phyloP scores from a whole-genome alignment of 1,140 invertebrate genomes.

The Proctacanthus coquilletti region DNA sequence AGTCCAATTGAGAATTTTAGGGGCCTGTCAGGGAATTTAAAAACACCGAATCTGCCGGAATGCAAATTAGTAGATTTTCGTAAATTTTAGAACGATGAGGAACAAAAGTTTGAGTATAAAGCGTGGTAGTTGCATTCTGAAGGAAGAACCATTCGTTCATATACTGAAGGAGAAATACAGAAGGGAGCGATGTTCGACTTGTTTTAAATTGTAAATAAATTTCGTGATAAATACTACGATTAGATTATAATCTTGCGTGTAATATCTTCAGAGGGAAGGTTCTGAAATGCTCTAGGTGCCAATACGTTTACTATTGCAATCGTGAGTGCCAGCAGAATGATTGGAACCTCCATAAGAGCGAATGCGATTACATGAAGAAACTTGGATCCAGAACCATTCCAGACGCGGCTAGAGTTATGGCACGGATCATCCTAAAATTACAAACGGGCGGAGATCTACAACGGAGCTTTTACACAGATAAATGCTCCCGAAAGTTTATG shows the following conservation, averaged over 20 bases:
- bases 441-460: constrained; percentile 45
- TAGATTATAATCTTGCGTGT: no score
- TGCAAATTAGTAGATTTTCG: no score
- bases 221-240: not conserved
- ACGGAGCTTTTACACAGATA: constrained; percentile 47
- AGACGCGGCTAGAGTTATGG: constrained; percentile 55
- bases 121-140: constrained; percentile 35
- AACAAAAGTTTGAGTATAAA: constrained; percentile 12
- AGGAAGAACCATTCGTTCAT: constrained; percentile 43
- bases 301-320: constrained; percentile 66
- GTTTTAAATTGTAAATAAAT: constrained; percentile 39
- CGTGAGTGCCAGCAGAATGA: constrained; percentile 53
- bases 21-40: no score
- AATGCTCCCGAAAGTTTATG: constrained; percentile 55
- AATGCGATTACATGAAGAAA: constrained; percentile 55
- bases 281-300: constrained; percentile 59
- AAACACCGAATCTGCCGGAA: no score
- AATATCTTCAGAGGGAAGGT: constrained; percentile 42
- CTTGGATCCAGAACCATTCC: constrained; percentile 49
- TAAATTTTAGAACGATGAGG: no score
- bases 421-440: constrained; percentile 53
- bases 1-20: no score
- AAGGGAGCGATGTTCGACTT: constrained; percentile 42
- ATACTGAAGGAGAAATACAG: constrained; percentile 38
- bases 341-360: constrained; percentile 61